A percentile compares a stretch with the other conserved stretches of the same genome.
Conservation (phyloP, 2,113 vertebrate species). For the Seriola aureovittata region DNA sequence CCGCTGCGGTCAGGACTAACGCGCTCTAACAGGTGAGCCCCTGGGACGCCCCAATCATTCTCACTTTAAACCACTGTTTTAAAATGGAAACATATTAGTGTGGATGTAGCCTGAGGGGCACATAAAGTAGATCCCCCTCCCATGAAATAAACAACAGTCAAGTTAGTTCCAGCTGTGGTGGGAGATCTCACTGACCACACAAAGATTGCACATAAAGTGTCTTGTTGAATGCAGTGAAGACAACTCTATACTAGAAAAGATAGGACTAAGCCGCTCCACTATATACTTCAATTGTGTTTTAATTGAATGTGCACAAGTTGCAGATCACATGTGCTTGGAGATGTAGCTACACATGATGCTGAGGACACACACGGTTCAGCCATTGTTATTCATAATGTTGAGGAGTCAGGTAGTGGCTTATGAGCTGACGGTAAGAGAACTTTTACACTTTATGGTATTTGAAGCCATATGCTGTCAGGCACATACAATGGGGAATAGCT, state of each 20-base stretch:
- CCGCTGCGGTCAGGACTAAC: no score
- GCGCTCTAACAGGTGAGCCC: no score
- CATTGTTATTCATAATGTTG: slow-evolving; percentile 14
- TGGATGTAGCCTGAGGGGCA: not conserved
- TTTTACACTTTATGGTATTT: not conserved
- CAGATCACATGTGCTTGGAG: not conserved
- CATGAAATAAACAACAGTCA: not conserved
- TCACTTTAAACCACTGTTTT: no score
- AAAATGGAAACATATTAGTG: no score
- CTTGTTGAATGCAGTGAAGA: not conserved
- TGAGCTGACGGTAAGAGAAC: not conserved
- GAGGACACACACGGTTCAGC: not conserved
- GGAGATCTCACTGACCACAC: not conserved
- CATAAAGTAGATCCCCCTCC: slow-evolving; percentile 12
- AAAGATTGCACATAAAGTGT: not conserved
- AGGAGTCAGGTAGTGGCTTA: slow-evolving; percentile 20
- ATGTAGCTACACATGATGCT: not conserved
- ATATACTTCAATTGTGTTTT: not conserved
- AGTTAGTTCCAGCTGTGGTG: not conserved
- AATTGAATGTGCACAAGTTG: not conserved
- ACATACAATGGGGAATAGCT: slow-evolving; percentile 1
- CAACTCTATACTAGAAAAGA: not conserved
- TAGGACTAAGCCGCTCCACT: not conserved
- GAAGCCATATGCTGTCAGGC: slow-evolving; percentile 12
- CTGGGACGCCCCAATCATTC: no score